Base-by-base conservation (phyloP, 2,888 invertebrate species). In the Standfussiana lucernea region DNA sequence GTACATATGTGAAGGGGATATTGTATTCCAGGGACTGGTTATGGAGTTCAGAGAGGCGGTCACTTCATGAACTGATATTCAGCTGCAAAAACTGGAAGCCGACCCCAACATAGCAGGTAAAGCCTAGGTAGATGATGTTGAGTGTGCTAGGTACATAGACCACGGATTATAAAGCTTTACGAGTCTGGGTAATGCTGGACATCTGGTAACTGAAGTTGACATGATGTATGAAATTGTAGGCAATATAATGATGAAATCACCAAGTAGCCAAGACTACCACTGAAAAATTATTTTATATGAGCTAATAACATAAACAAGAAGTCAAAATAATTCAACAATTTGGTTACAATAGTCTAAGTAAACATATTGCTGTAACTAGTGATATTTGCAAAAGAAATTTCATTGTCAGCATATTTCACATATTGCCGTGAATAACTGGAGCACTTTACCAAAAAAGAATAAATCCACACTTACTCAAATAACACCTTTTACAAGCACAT, bases 401-500 rank as follows among this genome's bases (percentile, higher is more conserved):
- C 18, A 32, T 6, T 24, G 40, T 62, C 47, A 68, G 13, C 53
- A 45, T 47, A 37, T 62, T 65, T 0, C 24, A 47, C 15, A 8
- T 13, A 37, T 1, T 21, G 42, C 32, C 28, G 13, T 61, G 11
- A 70, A 13, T 45, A 40, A 56, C 6, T 18, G 45, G 0, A 67
- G 28, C 24, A 59, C 0, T 37, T 24, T 0, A 53, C 7, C 32
- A 24, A 11, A 42, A 45, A 42, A 66, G 11, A 78, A 45, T 70
- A 56, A 42, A 53, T 21, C 13, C 0, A 35, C 21, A 79, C 42
- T 81, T 64, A 83, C 77, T 37, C 35, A 59, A 66, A 61, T 35
- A 59, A 28, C 66, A 45, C 82, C 82, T 75, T 53, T 62, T 59
- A 79, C 0, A 69, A 66, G 62, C 65, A 83, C 83, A 75, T 83